These are phyloP conservation scores for Liodrosophila aerea DNA, from an alignment of 2,888 invertebrate species.

Conservation along the genomic window DNA sequence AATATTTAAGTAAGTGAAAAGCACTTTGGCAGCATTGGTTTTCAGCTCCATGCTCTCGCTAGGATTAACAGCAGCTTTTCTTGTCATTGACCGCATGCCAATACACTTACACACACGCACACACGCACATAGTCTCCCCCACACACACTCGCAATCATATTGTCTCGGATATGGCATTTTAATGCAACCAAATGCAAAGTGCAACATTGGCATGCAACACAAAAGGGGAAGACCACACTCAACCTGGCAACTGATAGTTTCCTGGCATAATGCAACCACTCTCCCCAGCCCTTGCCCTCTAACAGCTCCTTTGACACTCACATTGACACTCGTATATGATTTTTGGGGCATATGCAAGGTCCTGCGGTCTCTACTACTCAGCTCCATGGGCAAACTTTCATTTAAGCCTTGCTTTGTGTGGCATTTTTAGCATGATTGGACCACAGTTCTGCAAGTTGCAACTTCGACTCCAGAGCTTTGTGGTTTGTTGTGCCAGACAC, in stretches of 20 bases:
- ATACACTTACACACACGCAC: background rate
- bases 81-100: background rate
- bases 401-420: conserved; percentile 60
- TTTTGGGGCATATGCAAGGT: conserved; percentile 40
- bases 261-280: conserved; percentile 15
- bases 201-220: conserved; percentile 43
- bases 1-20: too few relatives aligned
- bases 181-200: conserved; percentile 45
- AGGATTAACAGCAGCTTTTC: conserved; percentile 36
- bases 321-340: conserved; percentile 68
- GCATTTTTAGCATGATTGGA: conserved; percentile 59
- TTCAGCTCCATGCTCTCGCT: conserved; percentile 13
- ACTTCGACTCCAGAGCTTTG: conserved; percentile 49
- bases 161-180: conserved; percentile 31
- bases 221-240: conserved; percentile 30
- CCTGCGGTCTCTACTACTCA: conserved; percentile 36
- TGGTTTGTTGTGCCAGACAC: conserved; percentile 39
- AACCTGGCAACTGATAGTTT: conserved; percentile 48
- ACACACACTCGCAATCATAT: background rate
- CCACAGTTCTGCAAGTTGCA: conserved; percentile 44
- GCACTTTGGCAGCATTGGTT: background rate
- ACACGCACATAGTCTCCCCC: background rate
- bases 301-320: conserved; percentile 27
- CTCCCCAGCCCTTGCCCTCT: background rate
- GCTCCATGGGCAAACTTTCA: conserved; percentile 49